Percentiles rank a stretch among this genome's conserved stretches.
Evolutionary conservation across 2,113 vertebrate genomes (phyloP).

Genomic region (Catharus fuscescens): DNA sequence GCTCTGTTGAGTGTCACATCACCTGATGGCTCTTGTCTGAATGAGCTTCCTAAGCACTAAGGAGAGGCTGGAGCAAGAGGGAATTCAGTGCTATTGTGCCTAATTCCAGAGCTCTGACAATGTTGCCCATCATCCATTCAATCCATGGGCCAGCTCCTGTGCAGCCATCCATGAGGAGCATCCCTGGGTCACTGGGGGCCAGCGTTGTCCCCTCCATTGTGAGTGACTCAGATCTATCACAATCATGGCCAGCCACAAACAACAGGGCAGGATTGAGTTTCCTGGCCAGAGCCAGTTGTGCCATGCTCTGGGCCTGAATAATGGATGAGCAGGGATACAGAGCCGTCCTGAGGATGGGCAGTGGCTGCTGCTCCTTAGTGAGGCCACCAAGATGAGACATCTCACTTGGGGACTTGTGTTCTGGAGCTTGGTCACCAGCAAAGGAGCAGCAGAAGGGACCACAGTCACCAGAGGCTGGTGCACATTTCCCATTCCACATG

Average conservation of each 20-base stretch:
- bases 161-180: background rate
- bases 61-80: background rate
- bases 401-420: background rate
- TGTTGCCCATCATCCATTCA: background rate
- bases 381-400: background rate
- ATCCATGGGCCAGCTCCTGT: background rate
- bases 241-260: conserved; percentile 13
- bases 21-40: background rate
- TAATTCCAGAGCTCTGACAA: background rate
- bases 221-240: background rate
- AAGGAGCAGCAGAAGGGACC: background rate
- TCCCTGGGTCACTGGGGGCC: background rate
- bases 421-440: background rate
- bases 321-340: conserved; percentile 19
- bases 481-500: accelerated
- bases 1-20: background rate
- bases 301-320: background rate
- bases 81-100: background rate
- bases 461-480: background rate
- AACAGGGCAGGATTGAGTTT: conserved; percentile 9
- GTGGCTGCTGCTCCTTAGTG: background rate
- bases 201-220: background rate
- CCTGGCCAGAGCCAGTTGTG: background rate
- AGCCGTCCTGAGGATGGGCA: background rate
- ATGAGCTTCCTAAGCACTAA: background rate